Conservation (phyloP, 2,888 invertebrate species). For the Drosophila merina region DNA sequence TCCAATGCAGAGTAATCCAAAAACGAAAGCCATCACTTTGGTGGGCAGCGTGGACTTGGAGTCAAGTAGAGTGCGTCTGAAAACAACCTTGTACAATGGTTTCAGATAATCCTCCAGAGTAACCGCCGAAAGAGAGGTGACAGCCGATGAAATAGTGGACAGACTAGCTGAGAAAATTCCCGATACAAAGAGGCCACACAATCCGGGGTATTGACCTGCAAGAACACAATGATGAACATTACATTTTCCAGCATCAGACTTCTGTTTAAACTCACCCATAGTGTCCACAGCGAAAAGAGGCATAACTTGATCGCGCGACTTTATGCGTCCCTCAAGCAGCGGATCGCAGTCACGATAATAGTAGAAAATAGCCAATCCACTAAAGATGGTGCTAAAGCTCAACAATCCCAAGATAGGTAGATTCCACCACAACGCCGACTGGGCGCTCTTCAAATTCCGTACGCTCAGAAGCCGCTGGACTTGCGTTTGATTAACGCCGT, state of each 20-base stretch:
- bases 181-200: constrained; percentile 95
- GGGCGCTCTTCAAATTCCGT: constrained; percentile 89
- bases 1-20: constrained; percentile 90
- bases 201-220: constrained; percentile 87
- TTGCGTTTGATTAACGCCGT: constrained; percentile 95
- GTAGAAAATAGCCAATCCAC: constrained; percentile 93
- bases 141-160: constrained; percentile 95
- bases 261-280: constrained; percentile 85
- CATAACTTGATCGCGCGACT: constrained; percentile 90
- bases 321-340: constrained; percentile 86
- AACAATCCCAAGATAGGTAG: constrained; percentile 91
- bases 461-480: constrained; percentile 90
- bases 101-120: constrained; percentile 94
- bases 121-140: constrained; percentile 95
- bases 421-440: constrained; percentile 91
- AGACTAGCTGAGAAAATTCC: constrained; percentile 96
- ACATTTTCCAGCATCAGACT: neutral
- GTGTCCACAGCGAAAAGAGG: constrained; percentile 91
- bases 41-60: constrained; percentile 85
- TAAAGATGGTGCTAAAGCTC: constrained; percentile 89
- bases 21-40: constrained; percentile 89
- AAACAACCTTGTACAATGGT: constrained; percentile 84
- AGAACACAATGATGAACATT: constrained; percentile 1
- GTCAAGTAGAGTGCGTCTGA: constrained; percentile 83
- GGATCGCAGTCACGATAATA: constrained; percentile 94